Evolutionary conservation across 2,888 invertebrate genomes (phyloP).

Genomic region (Caenorhabditis doughertyi): DNA sequence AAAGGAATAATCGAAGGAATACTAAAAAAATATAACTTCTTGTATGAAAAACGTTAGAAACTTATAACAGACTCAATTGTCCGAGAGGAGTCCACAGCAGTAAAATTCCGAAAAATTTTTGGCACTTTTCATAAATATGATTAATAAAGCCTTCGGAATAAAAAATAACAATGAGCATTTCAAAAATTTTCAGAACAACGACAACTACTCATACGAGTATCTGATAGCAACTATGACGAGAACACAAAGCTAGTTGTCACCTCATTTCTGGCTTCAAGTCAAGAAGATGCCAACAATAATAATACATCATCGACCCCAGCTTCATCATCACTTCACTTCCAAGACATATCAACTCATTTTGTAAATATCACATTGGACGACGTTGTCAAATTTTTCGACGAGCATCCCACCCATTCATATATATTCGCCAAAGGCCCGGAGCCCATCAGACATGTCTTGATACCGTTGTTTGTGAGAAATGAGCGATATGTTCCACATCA

Average conservation of each 20-base stretch:
- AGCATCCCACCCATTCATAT: conserved; percentile 32
- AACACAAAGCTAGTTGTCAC: conserved; percentile 59
- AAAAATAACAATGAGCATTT: too few species aligned
- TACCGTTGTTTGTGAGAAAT: conserved; percentile 50
- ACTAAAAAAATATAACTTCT: too few species aligned
- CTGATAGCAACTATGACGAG: conserved; percentile 58
- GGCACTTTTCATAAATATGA: too few species aligned
- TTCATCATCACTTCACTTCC: background rate
- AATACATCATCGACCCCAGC: background rate
- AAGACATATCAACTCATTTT: conserved; percentile 31
- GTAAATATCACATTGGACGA: conserved; percentile 62
- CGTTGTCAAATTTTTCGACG: conserved; percentile 56
- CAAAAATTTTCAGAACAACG: conserved; percentile 61
- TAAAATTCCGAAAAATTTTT: too few species aligned
- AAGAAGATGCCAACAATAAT: conserved; percentile 59
- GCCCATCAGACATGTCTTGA: conserved; percentile 56
- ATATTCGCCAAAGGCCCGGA: conserved; percentile 53
- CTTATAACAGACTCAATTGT: too few species aligned
- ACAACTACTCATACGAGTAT: conserved; percentile 68
- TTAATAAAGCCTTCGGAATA: too few species aligned
- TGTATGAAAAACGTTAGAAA: too few species aligned
- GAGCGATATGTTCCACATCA: conserved; percentile 48
- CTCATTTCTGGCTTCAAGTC: conserved; percentile 15
- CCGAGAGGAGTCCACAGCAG: too few species aligned
- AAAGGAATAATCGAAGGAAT: too few species aligned